These are phyloP conservation scores for Bufo bufo DNA, from an alignment of 2,113 vertebrate species.

Conservation along the genomic window DNA sequence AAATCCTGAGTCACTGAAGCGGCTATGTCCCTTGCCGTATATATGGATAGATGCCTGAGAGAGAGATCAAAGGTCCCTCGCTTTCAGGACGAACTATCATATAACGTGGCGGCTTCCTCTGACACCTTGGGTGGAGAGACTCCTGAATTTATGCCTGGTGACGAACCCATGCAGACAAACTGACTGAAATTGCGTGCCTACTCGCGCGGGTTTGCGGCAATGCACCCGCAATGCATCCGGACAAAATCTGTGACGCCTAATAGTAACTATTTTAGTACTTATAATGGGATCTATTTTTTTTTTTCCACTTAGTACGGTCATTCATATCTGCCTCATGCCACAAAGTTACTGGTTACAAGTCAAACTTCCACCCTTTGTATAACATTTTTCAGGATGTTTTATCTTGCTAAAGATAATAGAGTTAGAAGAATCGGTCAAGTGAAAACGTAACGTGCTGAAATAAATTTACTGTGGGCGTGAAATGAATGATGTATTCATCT, in stretches of 20 bases:
- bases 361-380: conserved; percentile 37
- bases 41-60: no score
- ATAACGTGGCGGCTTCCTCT: no score
- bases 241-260: not conserved
- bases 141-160: no score
- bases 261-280: conserved; percentile 17
- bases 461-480: conserved; percentile 7
- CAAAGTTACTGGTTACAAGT: conserved; percentile 33
- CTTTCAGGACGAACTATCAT: no score
- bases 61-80: no score
- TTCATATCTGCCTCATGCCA: conserved; percentile 11
- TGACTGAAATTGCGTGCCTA: no score
- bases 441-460: not conserved
- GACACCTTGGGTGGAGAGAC: no score
- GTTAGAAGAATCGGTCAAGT: conserved; percentile 10
- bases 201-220: no score
- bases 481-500: conserved; percentile 38
- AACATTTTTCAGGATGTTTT: conserved; percentile 54
- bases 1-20: no score
- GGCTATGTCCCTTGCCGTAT: no score
- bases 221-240: no score
- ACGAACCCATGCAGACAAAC: no score
- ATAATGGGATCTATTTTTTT: conserved; percentile 11
- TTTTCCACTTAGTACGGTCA: not conserved
- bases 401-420: conserved; percentile 32